Evolutionary conservation across 2,797 vertebrate species (phyloP).

Genomic region (Coracias cyanogaster): DNA sequence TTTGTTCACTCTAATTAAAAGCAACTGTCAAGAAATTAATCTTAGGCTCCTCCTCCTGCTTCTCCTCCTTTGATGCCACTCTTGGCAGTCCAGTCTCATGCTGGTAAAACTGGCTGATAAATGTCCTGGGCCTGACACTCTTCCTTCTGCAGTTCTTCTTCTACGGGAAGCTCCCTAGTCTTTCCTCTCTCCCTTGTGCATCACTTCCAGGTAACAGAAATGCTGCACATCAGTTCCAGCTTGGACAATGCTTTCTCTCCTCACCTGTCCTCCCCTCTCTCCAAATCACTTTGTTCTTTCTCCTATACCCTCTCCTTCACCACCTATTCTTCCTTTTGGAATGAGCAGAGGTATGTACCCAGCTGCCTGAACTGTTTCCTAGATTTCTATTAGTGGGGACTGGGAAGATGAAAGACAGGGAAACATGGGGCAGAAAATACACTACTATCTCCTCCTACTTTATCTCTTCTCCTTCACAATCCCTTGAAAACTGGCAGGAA

Average conservation of each 20-base stretch:
- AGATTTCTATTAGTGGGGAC: neutral
- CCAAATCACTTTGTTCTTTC: neutral
- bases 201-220: neutral
- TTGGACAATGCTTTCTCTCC: neutral
- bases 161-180: neutral
- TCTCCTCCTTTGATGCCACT: neutral
- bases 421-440: neutral
- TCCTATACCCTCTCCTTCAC: neutral
- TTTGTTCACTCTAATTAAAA: neutral
- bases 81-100: neutral
- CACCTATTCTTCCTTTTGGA: neutral
- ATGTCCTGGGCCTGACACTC: neutral
- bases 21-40: neutral
- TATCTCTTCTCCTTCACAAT: neutral
- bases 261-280: neutral
- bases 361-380: neutral
- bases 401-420: neutral
- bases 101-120: neutral
- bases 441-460: neutral
- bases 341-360: neutral
- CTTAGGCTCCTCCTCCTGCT: neutral
- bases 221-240: neutral
- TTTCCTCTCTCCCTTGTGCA: neutral
- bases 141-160: neutral
- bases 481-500: neutral